Conservation (phyloP, 1,140 invertebrate species). For the Orius laevigatus region DNA sequence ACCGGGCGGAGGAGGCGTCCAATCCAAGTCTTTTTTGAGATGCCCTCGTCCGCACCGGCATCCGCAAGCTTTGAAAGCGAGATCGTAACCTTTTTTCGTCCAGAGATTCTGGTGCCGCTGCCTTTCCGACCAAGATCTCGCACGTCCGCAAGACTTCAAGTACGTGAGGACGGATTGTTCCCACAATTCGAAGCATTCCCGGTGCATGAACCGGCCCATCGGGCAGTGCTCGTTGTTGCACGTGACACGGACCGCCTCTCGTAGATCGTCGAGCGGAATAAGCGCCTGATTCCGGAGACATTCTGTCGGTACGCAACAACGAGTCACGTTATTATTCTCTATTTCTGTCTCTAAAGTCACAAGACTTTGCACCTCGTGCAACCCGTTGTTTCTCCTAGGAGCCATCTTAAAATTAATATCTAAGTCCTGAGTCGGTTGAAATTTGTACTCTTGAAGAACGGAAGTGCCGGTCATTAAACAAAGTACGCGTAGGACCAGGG, state of each 20-base stretch:
- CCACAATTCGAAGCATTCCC: constrained; percentile 87
- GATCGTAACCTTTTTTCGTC: constrained; percentile 94
- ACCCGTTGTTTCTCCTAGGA: constrained; percentile 12
- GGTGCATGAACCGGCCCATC: constrained; percentile 82
- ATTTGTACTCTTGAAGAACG: constrained; percentile 12
- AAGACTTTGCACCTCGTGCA: constrained; percentile 8
- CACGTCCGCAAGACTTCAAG: constrained; percentile 73
- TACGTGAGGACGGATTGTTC: constrained; percentile 75
- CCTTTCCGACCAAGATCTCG: constrained; percentile 82
- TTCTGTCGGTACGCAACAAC: constrained; percentile 69
- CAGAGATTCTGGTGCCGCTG: constrained; percentile 88
- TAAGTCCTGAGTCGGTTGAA: constrained; percentile 13
- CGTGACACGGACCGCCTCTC: constrained; percentile 68
- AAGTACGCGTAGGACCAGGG: neutral
- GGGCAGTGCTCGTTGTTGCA: constrained; percentile 90
- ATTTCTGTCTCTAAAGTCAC: constrained; percentile 4
- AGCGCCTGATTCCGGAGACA: constrained; percentile 37
- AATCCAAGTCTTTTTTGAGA: constrained; percentile 85
- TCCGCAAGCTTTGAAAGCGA: constrained; percentile 78
- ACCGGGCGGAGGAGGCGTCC: constrained; percentile 49
- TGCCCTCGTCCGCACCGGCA: constrained; percentile 79
- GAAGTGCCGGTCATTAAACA: constrained; percentile 14
- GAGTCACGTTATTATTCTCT: constrained; percentile 27
- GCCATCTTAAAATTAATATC: constrained; percentile 11
- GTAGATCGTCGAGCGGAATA: constrained; percentile 54